A percentile compares a stretch with the other conserved stretches of the same genome.
These are phyloP conservation scores for Paramisgurnus dabryanus DNA, from an alignment of 2,113 vertebrate genomes.

Conservation along the genomic window DNA sequence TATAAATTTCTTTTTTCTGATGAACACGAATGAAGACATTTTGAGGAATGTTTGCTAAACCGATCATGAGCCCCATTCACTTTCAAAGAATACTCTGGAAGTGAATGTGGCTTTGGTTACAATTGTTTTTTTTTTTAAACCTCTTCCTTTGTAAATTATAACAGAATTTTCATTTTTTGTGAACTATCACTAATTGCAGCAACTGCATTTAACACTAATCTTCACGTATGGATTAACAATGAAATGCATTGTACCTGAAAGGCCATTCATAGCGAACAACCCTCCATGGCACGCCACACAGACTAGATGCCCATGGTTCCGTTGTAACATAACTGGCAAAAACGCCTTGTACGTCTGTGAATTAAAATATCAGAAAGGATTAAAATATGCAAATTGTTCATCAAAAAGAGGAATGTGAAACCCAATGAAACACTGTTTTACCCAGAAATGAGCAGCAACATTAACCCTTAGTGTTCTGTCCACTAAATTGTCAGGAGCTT, in stretches of 20 bases:
- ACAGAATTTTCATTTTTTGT: no score
- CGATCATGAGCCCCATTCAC: no score
- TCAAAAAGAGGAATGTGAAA: neutral
- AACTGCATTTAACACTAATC: no score
- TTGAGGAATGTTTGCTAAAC: no score
- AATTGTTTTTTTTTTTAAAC: no score
- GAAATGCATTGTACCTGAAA: slow-evolving; percentile 37
- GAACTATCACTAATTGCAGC: no score
- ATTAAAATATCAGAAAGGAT: slow-evolving; percentile 21
- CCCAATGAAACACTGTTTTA: slow-evolving; percentile 4
- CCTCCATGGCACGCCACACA: slow-evolving; percentile 49
- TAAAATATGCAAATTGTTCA: neutral
- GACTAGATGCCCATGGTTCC: slow-evolving; percentile 52
- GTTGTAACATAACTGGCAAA: slow-evolving; percentile 48
- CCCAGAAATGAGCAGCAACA: slow-evolving; percentile 53
- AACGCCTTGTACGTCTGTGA: slow-evolving; percentile 55
- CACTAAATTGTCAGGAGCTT: slow-evolving; percentile 49
- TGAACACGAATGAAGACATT: no score
- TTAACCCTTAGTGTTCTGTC: slow-evolving; percentile 51
- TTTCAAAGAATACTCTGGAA: no score
- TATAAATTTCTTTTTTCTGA: no score
- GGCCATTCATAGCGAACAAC: slow-evolving; percentile 49
- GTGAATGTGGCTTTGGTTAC: no score
- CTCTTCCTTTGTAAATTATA: no score
- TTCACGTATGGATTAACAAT: no score